Evolutionary conservation across 2,888 invertebrate genomes (phyloP).

Genomic region (Apeira syringaria): DNA sequence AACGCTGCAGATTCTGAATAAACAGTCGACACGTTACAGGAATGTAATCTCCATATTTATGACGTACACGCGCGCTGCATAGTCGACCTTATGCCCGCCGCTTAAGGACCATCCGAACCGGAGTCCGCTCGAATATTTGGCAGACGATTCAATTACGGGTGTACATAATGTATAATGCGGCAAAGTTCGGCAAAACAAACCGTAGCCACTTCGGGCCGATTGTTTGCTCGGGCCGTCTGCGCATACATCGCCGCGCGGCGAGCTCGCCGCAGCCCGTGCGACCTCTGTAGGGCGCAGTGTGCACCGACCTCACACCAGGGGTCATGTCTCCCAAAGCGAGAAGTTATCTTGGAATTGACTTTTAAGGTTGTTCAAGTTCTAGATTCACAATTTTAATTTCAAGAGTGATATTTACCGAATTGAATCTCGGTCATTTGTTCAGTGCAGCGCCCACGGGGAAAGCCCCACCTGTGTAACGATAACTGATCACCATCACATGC

Average conservation of each 20-base stretch:
- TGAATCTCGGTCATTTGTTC: too few species aligned
- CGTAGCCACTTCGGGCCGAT: constrained; percentile 43
- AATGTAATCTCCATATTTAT: constrained; percentile 29
- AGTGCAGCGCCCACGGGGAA: too few species aligned
- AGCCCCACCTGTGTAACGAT: too few species aligned
- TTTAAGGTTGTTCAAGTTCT: background rate
- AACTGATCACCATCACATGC: too few species aligned
- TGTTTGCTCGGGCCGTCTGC: constrained; percentile 47
- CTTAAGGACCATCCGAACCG: constrained; percentile 3
- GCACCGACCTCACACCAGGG: constrained; percentile 16
- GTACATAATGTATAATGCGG: constrained; percentile 47
- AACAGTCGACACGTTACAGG: constrained; percentile 12
- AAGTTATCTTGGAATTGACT: constrained; percentile 8
- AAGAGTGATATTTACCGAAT: too few species aligned
- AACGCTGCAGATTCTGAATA: constrained; percentile 7
- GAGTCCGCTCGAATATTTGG: constrained; percentile 43
- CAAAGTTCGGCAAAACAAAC: constrained; percentile 41
- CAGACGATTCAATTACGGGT: constrained; percentile 52
- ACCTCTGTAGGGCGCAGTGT: constrained; percentile 10
- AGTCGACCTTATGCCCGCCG: constrained; percentile 10
- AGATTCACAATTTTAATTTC: too few species aligned
- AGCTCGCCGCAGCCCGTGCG: background rate
- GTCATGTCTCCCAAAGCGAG: too few species aligned
- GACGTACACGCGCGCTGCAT: constrained; percentile 2
- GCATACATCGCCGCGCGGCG: constrained; percentile 26